Evolutionary conservation across 1,140 invertebrate genomes (phyloP).

Genomic region (Drosophila fuyamai): DNA sequence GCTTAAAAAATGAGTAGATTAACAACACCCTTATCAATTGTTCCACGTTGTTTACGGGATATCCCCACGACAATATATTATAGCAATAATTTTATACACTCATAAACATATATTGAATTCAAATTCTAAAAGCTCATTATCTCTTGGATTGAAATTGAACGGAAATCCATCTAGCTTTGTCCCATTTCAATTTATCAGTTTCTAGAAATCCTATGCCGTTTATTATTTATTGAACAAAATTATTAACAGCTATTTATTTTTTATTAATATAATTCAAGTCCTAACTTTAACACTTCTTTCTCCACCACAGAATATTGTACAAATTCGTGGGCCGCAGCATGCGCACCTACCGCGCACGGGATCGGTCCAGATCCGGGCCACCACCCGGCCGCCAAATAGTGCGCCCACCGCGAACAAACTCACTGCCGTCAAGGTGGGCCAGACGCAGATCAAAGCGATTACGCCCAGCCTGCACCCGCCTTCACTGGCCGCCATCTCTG

Average conservation of each 20-base stretch:
- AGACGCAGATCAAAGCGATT: slow-evolving; percentile 84
- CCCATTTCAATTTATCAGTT: no score
- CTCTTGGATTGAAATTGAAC: no score
- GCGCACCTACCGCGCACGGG: slow-evolving; percentile 74
- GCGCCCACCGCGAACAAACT: slow-evolving; percentile 64
- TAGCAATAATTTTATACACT: no score
- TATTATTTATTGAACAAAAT: no score
- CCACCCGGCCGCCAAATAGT: slow-evolving; percentile 57
- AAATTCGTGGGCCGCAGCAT: slow-evolving; percentile 78
- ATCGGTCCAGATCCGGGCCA: slow-evolving; percentile 78
- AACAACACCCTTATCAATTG: not conserved
- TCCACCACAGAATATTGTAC: slow-evolving; percentile 70
- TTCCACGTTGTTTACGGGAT: not conserved
- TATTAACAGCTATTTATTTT: no score
- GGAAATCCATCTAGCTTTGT: no score
- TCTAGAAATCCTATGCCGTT: no score
- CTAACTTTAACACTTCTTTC: not conserved
- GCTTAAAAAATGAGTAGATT: no score
- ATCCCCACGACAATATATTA: no score
- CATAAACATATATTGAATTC: no score
- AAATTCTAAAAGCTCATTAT: no score
- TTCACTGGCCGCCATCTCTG: slow-evolving; percentile 78
- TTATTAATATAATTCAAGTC: no score
- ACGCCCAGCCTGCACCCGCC: slow-evolving; percentile 76
- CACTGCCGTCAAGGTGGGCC: slow-evolving; percentile 84